Evolutionary conservation across 2,113 vertebrate species (phyloP).

Genomic region (Ictalurus punctatus): DNA sequence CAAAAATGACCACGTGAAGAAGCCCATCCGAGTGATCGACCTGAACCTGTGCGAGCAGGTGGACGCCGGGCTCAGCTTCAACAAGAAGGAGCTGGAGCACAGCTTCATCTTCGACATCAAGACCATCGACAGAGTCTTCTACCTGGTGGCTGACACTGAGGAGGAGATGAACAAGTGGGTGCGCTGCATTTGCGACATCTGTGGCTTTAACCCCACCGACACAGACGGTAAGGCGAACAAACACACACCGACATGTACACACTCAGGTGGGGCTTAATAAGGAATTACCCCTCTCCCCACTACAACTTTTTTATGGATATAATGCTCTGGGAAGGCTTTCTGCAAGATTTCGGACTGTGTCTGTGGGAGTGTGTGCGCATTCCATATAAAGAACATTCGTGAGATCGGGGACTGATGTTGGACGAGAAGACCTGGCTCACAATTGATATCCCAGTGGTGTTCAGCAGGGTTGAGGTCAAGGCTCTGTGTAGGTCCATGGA

Average conservation of each 20-base stretch:
- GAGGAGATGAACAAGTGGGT: constrained; percentile 99
- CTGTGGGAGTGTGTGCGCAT: not conserved
- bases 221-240: constrained; percentile 77
- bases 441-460: not conserved
- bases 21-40: constrained; percentile 98
- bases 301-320: not conserved
- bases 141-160: constrained; percentile 96
- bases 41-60: constrained; percentile 99
- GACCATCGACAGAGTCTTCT: constrained; percentile 96
- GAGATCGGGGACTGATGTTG: not conserved
- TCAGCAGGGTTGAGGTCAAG: not conserved
- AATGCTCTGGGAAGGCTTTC: not conserved
- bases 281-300: no score
- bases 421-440: not conserved
- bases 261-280: not conserved
- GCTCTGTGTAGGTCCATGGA: not conserved
- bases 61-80: constrained; percentile 94
- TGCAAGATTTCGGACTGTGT: not conserved
- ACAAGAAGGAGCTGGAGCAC: constrained; percentile 98
- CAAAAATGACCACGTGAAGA: constrained; percentile 99
- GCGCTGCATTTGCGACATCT: constrained; percentile 97
- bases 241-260: not conserved
- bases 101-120: constrained; percentile 99
- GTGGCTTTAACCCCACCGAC: constrained; percentile 98
- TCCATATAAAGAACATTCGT: not conserved